Evolutionary conservation across 2,797 vertebrate species (phyloP).

Genomic region (Rhinatrema bivittatum): DNA sequence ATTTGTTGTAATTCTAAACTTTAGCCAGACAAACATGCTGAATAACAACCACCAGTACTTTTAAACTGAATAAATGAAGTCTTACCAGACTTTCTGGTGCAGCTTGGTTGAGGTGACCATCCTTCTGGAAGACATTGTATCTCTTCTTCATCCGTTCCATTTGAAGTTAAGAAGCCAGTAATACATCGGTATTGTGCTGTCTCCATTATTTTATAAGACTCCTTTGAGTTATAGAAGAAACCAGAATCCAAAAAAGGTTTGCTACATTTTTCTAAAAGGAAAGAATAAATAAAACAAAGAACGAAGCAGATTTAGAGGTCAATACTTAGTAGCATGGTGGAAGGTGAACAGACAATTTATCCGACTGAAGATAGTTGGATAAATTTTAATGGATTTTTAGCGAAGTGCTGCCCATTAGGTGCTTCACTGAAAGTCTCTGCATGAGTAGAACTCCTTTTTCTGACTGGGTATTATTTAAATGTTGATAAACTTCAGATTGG

Average conservation of each 20-base stretch:
- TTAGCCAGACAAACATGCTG: too few relatives aligned
- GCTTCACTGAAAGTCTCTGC: too few relatives aligned
- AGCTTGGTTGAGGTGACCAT: slow-evolving; percentile 47
- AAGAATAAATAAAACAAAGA: background rate
- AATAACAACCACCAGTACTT: too few relatives aligned
- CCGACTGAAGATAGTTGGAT: too few relatives aligned
- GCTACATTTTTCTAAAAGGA: slow-evolving; percentile 43
- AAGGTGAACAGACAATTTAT: too few relatives aligned
- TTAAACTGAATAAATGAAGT: background rate
- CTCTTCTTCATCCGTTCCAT: slow-evolving; percentile 24
- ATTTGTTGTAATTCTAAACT: too few relatives aligned
- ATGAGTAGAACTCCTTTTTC: too few relatives aligned
- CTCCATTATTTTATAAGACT: slow-evolving; percentile 41
- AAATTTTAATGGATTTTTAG: too few relatives aligned
- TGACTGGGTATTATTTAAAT: too few relatives aligned
- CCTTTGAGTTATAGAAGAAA: slow-evolving; percentile 26
- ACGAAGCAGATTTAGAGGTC: background rate
- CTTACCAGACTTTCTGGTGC: slow-evolving; percentile 32
- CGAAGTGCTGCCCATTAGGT: too few relatives aligned
- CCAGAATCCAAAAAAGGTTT: slow-evolving; percentile 49
- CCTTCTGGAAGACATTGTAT: slow-evolving; percentile 38
- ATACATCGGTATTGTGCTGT: slow-evolving; percentile 35
- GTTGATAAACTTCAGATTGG: too few relatives aligned
- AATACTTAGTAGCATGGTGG: too few relatives aligned
- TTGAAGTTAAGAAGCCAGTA: slow-evolving; percentile 32